phyloP scores from a whole-genome alignment of 2,113 vertebrate genomes.

The Turnix velox region DNA sequence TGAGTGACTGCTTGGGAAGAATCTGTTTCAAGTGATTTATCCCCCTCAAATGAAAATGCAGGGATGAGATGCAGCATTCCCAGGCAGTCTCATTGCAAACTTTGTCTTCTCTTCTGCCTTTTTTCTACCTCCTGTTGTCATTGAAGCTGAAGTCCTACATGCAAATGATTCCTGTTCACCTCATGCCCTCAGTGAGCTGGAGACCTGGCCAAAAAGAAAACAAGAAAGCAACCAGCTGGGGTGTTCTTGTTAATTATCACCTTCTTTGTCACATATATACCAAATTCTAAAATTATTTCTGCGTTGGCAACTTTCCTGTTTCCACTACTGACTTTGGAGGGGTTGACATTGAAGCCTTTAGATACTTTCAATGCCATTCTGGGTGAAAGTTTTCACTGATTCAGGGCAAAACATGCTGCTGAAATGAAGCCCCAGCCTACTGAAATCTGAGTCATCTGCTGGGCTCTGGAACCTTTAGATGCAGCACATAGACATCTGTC shows the following conservation, averaged over 20 bases:
- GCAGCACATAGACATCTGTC: not conserved
- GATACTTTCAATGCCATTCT: not conserved
- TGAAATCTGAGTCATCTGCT: not conserved
- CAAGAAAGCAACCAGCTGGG: not conserved
- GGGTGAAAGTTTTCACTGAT: not conserved
- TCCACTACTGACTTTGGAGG: not conserved
- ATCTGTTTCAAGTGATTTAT: not conserved
- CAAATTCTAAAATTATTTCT: not conserved
- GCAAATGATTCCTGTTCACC: not conserved
- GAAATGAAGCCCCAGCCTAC: not conserved
- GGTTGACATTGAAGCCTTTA: not conserved
- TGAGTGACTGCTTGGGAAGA: not conserved
- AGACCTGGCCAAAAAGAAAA: not conserved
- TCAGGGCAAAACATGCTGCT: not conserved
- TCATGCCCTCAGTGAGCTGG: not conserved
- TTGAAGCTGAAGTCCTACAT: not conserved
- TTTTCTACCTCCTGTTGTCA: not conserved
- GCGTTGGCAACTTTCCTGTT: not conserved
- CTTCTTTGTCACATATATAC: not conserved
- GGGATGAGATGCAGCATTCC: not conserved
- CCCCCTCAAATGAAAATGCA: not conserved
- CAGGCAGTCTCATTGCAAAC: not conserved
- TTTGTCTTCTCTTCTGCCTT: not conserved
- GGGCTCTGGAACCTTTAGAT: constrained; percentile 6
- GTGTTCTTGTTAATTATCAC: not conserved